Conservation (phyloP, 2,113 vertebrate species). For the Strix uralensis region DNA sequence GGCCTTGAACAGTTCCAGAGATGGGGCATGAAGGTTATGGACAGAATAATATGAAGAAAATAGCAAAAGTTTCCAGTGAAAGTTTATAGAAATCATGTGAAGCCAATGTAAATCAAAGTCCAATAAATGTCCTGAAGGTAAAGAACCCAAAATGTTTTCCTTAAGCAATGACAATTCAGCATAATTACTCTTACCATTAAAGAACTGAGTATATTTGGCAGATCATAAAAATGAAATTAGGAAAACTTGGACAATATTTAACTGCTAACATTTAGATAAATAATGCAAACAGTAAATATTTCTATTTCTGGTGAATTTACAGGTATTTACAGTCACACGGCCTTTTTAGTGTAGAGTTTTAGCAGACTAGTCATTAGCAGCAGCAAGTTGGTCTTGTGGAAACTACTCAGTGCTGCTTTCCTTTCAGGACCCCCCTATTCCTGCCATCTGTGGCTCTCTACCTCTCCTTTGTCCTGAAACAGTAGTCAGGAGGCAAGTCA, state of each 20-base stretch:
- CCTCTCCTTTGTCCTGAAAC: neutral
- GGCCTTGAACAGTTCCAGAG: neutral
- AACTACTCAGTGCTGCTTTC: neutral
- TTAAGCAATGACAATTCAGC: neutral
- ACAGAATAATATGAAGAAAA: neutral
- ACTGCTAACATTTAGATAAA: neutral
- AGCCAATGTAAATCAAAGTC: neutral
- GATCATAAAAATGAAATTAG: neutral
- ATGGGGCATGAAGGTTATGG: accelerated
- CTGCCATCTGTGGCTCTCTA: neutral
- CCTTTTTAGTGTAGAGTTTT: neutral
- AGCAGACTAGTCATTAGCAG: neutral
- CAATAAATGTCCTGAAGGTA: neutral
- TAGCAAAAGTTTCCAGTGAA: neutral
- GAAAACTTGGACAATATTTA: neutral
- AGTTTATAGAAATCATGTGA: neutral
- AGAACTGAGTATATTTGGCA: neutral
- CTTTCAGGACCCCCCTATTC: neutral
- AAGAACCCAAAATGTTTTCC: neutral
- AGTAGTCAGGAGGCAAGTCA: neutral
- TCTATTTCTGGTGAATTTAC: neutral
- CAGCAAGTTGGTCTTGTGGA: neutral
- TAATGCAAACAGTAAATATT: neutral
- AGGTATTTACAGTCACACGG: neutral
- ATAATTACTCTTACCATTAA: neutral